Evolutionary conservation across 2,888 invertebrate species (phyloP), one percentile per base, ranked within the genome.

Genomic region (Orthonevra nobilis): DNA sequence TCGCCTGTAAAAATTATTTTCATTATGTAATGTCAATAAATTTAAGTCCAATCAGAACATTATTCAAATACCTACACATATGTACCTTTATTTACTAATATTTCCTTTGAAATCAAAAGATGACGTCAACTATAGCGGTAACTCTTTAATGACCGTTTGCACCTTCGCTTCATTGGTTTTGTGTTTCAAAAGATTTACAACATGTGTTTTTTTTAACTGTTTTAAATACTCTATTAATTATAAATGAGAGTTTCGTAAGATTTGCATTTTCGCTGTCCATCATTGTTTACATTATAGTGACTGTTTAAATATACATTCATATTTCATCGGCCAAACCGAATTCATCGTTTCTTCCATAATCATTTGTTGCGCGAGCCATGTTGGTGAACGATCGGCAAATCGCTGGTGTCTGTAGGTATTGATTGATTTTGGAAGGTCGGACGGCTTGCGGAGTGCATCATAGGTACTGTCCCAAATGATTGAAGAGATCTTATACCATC

Each of bases 231-330:
- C 10, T 1, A 34, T 44, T 46, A 32, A 60, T 23, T 34, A 19
- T 36, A 46, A 44, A 15, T n/a, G 19, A 14, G n/a, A n/a, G n/a
- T 66, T 42, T 46, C 28, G 66, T 34, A 66, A 66, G 34, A 56
- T 66, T 66, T 38, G 46, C 66, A 66, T 56, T 56, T 66, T 64
- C 42, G 26, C 32, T 54, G 17, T 46, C 28, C 46, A 15, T 56
- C 36, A 36, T 56, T 56, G 23, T 66, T 36, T 20, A 36, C 34
- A 66, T 54, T 23, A 23, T 5, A 56, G 34, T 46, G 6, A 64
- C 30, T 54, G 26, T 26, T 32, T 34, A 36, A 54, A 42, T 7
- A 66, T 23, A 52, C n/a, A n/a, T n/a, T n/a, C n/a, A n/a, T n/a
- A n/a, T 20, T 34, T 52, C 26, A 26, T 42, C 52, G 52, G 26